Base-by-base conservation (phyloP, 2,113 vertebrate species). In the Phaethornis superciliosus region DNA sequence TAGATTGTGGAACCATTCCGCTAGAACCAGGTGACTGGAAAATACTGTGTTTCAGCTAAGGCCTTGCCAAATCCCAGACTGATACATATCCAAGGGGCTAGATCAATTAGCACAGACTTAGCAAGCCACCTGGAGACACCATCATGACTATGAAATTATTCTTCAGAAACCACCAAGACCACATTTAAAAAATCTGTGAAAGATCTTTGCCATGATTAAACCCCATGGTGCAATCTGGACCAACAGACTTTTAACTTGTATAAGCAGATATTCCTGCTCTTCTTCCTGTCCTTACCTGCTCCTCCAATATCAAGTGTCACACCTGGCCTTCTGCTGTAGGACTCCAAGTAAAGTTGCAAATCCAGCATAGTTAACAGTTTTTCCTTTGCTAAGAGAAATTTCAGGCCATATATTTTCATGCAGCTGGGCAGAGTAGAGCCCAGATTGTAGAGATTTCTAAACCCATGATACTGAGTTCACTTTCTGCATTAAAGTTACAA, bases 161-260 rank as follows among this genome's bases (percentile, higher is more conserved):
- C 59, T 77, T 56, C 68, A 88, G 80, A 88, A 85, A 88, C 51
- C 35, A 60, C 69, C 18, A 60, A 75, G 58, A 62, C 44, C 52
- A 35, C 62, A 74, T 55, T 78, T 69, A 74, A 59, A 59, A 0
- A 0, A 44, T 9, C 40, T 52, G 17, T 32, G 14, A 59, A 59
- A 1, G 0, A 44, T 11, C 40, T 52, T 15, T 32, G 14, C 54
- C 0, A 0, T 32, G 46, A 90, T 88, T 64, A 88, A 64, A 52
- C 40, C 64, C 35, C n/a, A 33, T 10, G 7, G 49, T 33, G 51
- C 51, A 76, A 72, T 24, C 49, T 54, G 44, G 74, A 79, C 59
- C 27, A 76, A 60, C 30, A 62, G 37, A 84, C 75, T 42, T 64
- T 51, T 7, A 79, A 77, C 40, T 24, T 62, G 35, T 49, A 46